Evolutionary conservation across 2,888 invertebrate genomes (phyloP), one percentile per base, ranked within the genome.

Genomic region (Mystacides longicornis): DNA sequence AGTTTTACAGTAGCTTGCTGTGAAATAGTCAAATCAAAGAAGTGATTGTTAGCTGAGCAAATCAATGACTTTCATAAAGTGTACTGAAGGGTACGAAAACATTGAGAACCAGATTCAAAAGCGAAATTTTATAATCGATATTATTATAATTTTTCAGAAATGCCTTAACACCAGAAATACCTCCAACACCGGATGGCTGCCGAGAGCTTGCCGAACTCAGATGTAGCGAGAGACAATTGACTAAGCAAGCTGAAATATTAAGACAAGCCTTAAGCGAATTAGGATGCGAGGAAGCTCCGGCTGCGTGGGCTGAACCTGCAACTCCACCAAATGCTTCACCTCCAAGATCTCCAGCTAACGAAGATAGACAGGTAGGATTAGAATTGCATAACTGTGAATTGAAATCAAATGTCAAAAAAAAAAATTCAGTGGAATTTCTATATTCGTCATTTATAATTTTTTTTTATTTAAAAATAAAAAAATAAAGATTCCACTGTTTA

Each of bases 201-300:
- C 43, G 55, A 67, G 92, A 93, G 67, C 71, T 93, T 46, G 81
- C 86, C 64, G 89, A 93, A 66, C 72, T 91, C 57, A 82, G 86
- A 63, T 91, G 93, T 65, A 84, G 86, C 61, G 91, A 94, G 69
- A 82, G 89, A 59, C 91, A 90, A 69, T 83, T 89, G 69, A 82
- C 86, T 57, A 85, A 84, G 64, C 86, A 93, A 67, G 83, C 87
- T 2, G 91, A 93, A 67, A 82, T 93, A 69, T 91, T 92, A 62
- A 83, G 87, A 65, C 81, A 85, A 47, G 91, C 92, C n/a, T 72
- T 93, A 57, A 89, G 88, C 57, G 90, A 92, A 70, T 78, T 92
- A 23, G 91, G 92, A 54, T 91, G 91, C 68, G 91, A 92, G 70
- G 91, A 92, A 73, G 81, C 89, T 56, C 92, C 92, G 16, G 86